A percentile compares a stretch with the other conserved stretches of the same genome.
Conservation (phyloP, 2,113 vertebrate species). For the Capreolus pygargus region DNA sequence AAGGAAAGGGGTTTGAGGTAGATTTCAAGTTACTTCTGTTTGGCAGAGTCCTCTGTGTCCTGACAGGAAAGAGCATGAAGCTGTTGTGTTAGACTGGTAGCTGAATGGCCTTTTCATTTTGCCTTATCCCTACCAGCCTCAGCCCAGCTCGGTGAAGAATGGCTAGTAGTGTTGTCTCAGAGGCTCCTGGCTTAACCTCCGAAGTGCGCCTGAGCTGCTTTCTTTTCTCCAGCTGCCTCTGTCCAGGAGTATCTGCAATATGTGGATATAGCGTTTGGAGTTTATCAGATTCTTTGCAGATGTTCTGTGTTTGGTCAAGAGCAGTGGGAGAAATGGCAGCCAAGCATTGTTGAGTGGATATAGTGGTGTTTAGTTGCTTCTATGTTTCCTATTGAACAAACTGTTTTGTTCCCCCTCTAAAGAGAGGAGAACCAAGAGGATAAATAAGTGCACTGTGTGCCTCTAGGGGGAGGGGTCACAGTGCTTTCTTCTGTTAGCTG, state of each 20-base stretch:
- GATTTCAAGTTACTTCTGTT: not conserved
- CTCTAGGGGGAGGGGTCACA: not conserved
- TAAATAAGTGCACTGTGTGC: not conserved
- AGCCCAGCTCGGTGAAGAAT: not conserved
- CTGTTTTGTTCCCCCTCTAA: not conserved
- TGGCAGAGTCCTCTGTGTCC: not conserved
- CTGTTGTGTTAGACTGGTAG: not conserved
- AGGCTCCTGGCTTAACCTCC: not conserved
- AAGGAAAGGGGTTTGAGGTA: not conserved
- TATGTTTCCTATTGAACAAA: slow-evolving; percentile 48
- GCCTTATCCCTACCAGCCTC: not conserved
- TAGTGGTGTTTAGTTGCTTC: slow-evolving; percentile 43
- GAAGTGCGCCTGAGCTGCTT: not conserved
- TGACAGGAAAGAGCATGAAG: slow-evolving; percentile 18
- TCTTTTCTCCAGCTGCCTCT: not conserved
- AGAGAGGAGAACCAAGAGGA: slow-evolving; percentile 4
- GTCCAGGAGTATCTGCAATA: not conserved
- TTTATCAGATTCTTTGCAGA: slow-evolving; percentile 38
- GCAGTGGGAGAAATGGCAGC: slow-evolving; percentile 23
- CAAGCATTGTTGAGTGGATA: slow-evolving; percentile 42
- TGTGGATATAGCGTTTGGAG: not conserved
- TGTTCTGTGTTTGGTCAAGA: slow-evolving; percentile 47
- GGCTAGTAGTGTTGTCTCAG: not conserved
- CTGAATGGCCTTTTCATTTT: slow-evolving; percentile 6
- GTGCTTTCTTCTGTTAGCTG: not conserved